Evolutionary conservation across 2,888 invertebrate genomes (phyloP), one percentile per base, ranked within the genome.

Genomic region (Melanostoma scalare): DNA sequence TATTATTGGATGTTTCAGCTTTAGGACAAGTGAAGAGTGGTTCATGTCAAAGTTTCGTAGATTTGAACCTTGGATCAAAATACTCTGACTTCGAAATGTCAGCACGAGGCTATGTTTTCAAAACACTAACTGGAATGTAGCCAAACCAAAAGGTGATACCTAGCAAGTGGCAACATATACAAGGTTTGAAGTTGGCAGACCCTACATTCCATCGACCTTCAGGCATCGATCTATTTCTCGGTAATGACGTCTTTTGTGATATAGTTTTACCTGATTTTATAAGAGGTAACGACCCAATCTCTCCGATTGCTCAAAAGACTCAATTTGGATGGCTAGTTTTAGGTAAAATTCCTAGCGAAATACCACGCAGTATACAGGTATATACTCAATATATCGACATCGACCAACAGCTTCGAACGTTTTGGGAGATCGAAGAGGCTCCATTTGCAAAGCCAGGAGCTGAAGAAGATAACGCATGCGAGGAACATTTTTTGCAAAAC

Each of bases 11-110:
- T 9, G 68, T 69, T 31, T 46, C 68, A 44, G 55, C 55, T 31
- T 42, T 69, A n/a, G 56, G 68, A 38, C 50, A 52, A 33, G 58
- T 58, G 30, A 50, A 50, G 50, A 71, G 33, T 10, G 69, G 50
- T 20, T 9, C 56, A 9, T 48, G 55, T 46, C 55, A 58, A 10
- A 35, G 48, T 9, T 56, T 10, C 4, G 58, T 71, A 33, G 38
- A 71, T 35, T 9, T 71, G 20, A 60, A 50, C 36, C 30, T 60
- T 20, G 52, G 38, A 38, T 58, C 69, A 8, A 31, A 30, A 6
- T 10, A 58, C 10, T 58, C 69, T 10, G 46, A 9, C 60, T 71
- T 36, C 44, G 38, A 20, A 31, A 60, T 50, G 48, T 33, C 8
- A 20, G 42, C 20, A 33, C 50, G 52, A 35, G 52, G 60, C 30